A percentile compares a stretch with the other conserved stretches of the same genome.
Evolutionary conservation across 2,113 vertebrate genomes (phyloP).

Genomic region (Spea bombifrons): DNA sequence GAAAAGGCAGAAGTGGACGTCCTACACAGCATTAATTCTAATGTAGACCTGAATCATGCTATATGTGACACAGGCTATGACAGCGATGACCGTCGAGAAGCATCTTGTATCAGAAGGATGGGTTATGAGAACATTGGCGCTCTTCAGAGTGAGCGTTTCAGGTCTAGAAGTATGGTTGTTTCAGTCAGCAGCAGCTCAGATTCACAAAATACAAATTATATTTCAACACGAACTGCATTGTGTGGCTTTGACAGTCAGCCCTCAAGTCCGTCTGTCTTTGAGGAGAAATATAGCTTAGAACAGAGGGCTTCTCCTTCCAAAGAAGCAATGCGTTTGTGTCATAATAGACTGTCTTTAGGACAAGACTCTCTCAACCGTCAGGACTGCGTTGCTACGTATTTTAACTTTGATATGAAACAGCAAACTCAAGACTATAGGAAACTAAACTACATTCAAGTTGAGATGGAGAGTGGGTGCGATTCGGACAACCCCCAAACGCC

Average conservation of each 20-base stretch:
- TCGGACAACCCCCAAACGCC: constrained; percentile 31
- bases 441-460: constrained; percentile 32
- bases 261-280: constrained; percentile 12
- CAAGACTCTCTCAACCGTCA: not conserved
- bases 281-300: constrained; percentile 12
- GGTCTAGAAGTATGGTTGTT: constrained; percentile 14
- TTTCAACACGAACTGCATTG: not conserved
- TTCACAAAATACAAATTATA: constrained; percentile 17
- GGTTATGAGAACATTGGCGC: constrained; percentile 27
- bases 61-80: constrained; percentile 20
- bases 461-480: constrained; percentile 31
- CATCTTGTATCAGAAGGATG: constrained; percentile 16
- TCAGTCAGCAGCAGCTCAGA: constrained; percentile 31
- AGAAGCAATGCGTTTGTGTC: not conserved
- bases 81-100: not conserved
- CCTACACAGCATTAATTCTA: not conserved
- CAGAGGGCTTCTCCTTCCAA: not conserved
- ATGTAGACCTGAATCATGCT: not conserved
- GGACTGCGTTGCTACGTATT: constrained; percentile 9
- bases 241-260: not conserved
- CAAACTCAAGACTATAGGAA: not conserved
- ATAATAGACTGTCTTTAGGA: not conserved
- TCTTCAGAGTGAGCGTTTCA: not conserved
- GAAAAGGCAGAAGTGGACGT: not conserved
- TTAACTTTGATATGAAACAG: constrained; percentile 27